Evolutionary conservation across 2,113 vertebrate species (phyloP), one percentile per base, ranked within the genome.

Genomic region (Crotalus helleri): DNA sequence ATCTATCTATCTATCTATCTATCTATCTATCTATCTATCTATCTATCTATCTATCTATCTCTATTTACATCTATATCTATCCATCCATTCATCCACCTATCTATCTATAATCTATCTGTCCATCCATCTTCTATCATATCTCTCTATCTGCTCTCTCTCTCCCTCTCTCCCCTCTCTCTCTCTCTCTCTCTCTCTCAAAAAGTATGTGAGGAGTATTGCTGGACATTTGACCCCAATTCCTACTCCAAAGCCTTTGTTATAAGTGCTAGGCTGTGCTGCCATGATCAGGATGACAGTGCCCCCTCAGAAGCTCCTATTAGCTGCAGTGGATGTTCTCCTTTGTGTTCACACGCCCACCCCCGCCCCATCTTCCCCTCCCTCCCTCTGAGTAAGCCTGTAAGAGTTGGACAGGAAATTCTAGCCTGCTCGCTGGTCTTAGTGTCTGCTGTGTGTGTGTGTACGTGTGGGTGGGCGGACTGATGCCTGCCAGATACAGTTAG

Each of bases 401-500:
- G 44, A 87, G 88, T 15, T 57, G 51, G 49, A 90, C 95, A 95
- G 96, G 95, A 96, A 95, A 96, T 94, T 94, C 95, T 92, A 2
- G 89, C 95, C 96, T 95, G 96, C 96, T 95, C 81, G 87, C 91
- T 33, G 95, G 90, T 19, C 5, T 29, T 91, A 74, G 94, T 92
- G 49, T 51, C 49, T 9, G 49, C 49, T 51, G 8, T 51, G 49
- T 51, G 54, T 51, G 44, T 44, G 29, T 3, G 23, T 39, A 46
- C 13, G 8, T 53, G 94, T 94, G 91, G 93, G 57, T 49, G 95
- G 93, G 96, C 93, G n/a, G 96, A 96, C 93, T 95, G 96, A 94
- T 29, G 94, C 95, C 96, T 94, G 96, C 96, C 55, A 96, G 95
- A 94, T 94, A 95, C 95, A 51, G 94, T 92, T 94, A n/a, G 94